Evolutionary conservation across 2,797 vertebrate genomes (phyloP).

Genomic region (Spinibarbus caldwelli): DNA sequence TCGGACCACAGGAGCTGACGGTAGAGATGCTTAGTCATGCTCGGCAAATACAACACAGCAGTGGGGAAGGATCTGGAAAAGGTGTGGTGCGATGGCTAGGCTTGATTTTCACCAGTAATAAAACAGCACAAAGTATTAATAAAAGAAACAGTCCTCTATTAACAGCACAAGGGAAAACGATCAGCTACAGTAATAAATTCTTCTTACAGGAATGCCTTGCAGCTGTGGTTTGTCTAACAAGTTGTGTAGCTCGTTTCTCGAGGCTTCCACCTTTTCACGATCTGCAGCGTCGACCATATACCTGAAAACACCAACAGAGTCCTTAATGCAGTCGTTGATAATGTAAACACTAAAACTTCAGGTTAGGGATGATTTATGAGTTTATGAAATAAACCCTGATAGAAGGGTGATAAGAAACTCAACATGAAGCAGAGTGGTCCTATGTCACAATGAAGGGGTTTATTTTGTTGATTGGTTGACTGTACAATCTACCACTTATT

Average conservation of each 20-base stretch:
- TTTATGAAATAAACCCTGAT: background rate
- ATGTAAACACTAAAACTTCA: background rate
- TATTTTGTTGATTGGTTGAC: background rate
- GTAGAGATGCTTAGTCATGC: slow-evolving; percentile 36
- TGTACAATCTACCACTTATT: background rate
- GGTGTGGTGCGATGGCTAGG: background rate
- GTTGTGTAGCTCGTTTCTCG: slow-evolving; percentile 96
- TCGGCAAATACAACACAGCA: slow-evolving; percentile 21
- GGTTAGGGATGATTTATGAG: background rate
- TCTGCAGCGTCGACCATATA: slow-evolving; percentile 99
- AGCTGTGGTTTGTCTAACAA: slow-evolving; percentile 98
- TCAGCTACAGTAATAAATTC: background rate
- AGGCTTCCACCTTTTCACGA: slow-evolving; percentile 96
- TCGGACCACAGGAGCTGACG: slow-evolving; percentile 15
- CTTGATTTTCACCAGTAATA: background rate
- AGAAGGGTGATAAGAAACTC: background rate
- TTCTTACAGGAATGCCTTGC: slow-evolving; percentile 94
- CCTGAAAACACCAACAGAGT: slow-evolving; percentile 69
- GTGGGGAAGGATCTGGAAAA: slow-evolving; percentile 14
- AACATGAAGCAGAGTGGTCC: background rate
- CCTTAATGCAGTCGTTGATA: background rate
- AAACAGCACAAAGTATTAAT: background rate
- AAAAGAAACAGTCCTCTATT: background rate
- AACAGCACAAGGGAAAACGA: background rate
- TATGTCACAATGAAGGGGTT: background rate